Conservation (phyloP, 2,797 vertebrate genomes). For the Sebastes steindachneri region DNA sequence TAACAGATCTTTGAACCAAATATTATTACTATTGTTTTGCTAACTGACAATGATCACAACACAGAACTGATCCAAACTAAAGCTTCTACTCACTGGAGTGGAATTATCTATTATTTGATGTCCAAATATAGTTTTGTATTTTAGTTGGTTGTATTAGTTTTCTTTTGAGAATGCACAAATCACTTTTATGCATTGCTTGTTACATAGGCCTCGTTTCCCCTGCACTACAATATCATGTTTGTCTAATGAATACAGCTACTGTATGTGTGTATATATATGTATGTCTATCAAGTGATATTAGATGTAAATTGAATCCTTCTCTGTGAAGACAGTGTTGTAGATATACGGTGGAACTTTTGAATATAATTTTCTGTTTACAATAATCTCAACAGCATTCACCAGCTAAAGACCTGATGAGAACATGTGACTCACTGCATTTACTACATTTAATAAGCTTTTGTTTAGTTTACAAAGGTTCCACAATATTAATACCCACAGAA, state of each 20-base stretch:
- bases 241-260: constrained; percentile 1
- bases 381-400: constrained; percentile 15
- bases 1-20: constrained; percentile 56
- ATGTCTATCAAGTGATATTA: neutral
- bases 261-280: neutral
- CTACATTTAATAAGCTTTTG: neutral
- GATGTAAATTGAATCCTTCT: constrained; percentile 19
- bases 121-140: constrained; percentile 17
- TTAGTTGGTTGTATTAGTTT: constrained; percentile 20
- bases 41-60: constrained; percentile 44
- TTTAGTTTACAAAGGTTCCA: neutral
- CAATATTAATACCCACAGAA: neutral
- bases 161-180: constrained; percentile 56
- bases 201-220: neutral
- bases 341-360: neutral
- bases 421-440: constrained; percentile 6
- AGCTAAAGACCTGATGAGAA: constrained; percentile 15
- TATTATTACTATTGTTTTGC: constrained; percentile 31
- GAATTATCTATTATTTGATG: neutral
- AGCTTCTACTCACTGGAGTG: neutral
- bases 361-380: constrained; percentile 39
- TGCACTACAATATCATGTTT: constrained; percentile 43
- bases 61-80: constrained; percentile 22
- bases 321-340: constrained; percentile 21
- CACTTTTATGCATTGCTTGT: constrained; percentile 55